phyloP scores from a whole-genome alignment of 2,888 invertebrate genomes.

The Hartigia nigra region DNA sequence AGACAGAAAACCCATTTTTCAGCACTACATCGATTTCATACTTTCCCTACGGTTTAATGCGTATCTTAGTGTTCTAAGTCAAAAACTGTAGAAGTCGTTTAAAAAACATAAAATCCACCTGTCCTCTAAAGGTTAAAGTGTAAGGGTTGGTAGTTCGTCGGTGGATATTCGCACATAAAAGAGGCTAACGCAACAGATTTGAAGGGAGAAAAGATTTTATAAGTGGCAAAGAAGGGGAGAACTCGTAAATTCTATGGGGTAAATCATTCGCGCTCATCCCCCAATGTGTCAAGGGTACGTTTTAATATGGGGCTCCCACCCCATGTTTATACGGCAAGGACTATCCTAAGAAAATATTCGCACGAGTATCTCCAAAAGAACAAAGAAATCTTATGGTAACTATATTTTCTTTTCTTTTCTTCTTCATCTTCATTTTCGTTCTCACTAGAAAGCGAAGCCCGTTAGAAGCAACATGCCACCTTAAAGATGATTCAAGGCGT shows the following conservation, averaged over 20 bases:
- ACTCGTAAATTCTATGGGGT: too few species aligned
- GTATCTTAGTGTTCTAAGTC: too few species aligned
- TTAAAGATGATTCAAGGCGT: constrained; percentile 24
- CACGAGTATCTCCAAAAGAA: constrained; percentile 9
- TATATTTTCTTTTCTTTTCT: not conserved
- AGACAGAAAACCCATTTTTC: too few species aligned
- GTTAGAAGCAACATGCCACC: constrained; percentile 24
- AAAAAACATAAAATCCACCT: too few species aligned
- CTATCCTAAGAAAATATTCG: not conserved
- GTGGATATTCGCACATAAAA: not conserved
- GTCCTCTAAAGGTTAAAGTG: too few species aligned
- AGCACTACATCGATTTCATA: too few species aligned
- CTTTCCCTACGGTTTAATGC: too few species aligned
- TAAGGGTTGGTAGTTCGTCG: too few species aligned
- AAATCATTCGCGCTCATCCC: too few species aligned
- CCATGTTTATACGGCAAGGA: not conserved
- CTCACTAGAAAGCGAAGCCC: not conserved
- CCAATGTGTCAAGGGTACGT: not conserved
- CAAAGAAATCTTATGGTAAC: not conserved
- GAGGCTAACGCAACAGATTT: not conserved
- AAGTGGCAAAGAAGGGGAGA: too few species aligned
- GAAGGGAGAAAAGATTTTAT: not conserved
- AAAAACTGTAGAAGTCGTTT: too few species aligned
- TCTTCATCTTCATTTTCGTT: constrained; percentile 12
- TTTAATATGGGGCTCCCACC: not conserved